A percentile compares a stretch with the other conserved stretches of the same genome.
These are phyloP conservation scores for Pogonomyrmex barbatus DNA, from an alignment of 1,140 invertebrate genomes.

Conservation along the genomic window DNA sequence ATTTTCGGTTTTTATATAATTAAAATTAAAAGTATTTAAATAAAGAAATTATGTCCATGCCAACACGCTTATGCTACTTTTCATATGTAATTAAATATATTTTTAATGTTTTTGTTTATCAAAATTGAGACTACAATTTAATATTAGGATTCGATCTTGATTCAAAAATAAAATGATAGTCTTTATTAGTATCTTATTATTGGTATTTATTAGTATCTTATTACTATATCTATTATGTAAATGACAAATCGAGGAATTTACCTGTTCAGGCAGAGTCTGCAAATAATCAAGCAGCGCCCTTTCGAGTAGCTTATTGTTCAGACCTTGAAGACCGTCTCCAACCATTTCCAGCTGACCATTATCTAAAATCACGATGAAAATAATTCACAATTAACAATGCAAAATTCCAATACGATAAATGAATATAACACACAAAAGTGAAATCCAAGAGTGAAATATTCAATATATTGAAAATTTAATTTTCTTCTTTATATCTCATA, in stretches of 20 bases:
- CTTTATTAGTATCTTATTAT: no score
- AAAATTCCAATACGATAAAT: not conserved
- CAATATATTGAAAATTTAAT: not conserved
- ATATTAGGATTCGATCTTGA: not conserved
- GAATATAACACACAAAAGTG: no score
- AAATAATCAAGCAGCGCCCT: constrained; percentile 78
- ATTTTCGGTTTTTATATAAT: not conserved
- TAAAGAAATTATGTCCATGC: not conserved
- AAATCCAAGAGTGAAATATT: not conserved
- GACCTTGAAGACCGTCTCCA: constrained; percentile 80
- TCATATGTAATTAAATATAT: not conserved
- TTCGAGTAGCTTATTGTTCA: constrained; percentile 77
- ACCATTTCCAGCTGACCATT: constrained; percentile 81
- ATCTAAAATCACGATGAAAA: constrained; percentile 67
- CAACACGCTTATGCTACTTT: not conserved
- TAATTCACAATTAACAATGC: not conserved
- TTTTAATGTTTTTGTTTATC: not conserved
- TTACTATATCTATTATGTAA: not conserved
- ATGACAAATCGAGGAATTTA: constrained; percentile 37
- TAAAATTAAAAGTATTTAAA: not conserved
- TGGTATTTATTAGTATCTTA: no score
- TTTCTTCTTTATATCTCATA: not conserved
- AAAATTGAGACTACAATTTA: not conserved
- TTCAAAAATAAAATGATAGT: not conserved
- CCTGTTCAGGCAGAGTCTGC: constrained; percentile 73